Evolutionary conservation across 2,888 invertebrate genomes (phyloP).

Genomic region (Periphyllus acericola): DNA sequence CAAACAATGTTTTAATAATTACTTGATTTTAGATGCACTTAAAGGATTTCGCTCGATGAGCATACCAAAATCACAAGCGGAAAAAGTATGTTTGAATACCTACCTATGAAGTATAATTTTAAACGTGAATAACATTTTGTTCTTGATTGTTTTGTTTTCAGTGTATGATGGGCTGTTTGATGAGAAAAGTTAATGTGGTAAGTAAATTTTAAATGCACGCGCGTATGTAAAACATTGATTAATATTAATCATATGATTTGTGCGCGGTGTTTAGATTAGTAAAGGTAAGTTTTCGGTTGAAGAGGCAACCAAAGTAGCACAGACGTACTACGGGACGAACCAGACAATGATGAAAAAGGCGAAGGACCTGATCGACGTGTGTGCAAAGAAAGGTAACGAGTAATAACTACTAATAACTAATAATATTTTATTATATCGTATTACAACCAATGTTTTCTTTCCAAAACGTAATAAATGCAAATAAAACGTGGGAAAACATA

Average conservation of each 20-base stretch:
- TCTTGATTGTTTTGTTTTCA: slow-evolving; percentile 7
- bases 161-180: slow-evolving; percentile 64
- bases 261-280: slow-evolving; percentile 23
- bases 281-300: slow-evolving; percentile 51
- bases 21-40: slow-evolving; percentile 25
- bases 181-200: slow-evolving; percentile 63
- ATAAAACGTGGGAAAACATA: too few relatives aligned
- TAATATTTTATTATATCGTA: not conserved
- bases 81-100: slow-evolving; percentile 28
- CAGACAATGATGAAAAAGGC: slow-evolving; percentile 53
- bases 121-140: not conserved
- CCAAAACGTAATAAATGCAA: too few relatives aligned
- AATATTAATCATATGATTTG: not conserved
- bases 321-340: slow-evolving; percentile 47
- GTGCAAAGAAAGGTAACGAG: slow-evolving; percentile 41
- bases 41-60: slow-evolving; percentile 57
- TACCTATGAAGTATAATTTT: not conserved
- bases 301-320: slow-evolving; percentile 49
- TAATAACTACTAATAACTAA: not conserved
- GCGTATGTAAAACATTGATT: not conserved
- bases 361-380: slow-evolving; percentile 38
- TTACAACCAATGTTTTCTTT: not conserved
- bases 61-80: slow-evolving; percentile 53
- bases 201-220: slow-evolving; percentile 6
- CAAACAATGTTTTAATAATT: not conserved